A percentile compares a stretch with the other conserved stretches of the same genome.
Evolutionary conservation across 2,888 invertebrate genomes (phyloP).

Genomic region (Drosophila eohydei): DNA sequence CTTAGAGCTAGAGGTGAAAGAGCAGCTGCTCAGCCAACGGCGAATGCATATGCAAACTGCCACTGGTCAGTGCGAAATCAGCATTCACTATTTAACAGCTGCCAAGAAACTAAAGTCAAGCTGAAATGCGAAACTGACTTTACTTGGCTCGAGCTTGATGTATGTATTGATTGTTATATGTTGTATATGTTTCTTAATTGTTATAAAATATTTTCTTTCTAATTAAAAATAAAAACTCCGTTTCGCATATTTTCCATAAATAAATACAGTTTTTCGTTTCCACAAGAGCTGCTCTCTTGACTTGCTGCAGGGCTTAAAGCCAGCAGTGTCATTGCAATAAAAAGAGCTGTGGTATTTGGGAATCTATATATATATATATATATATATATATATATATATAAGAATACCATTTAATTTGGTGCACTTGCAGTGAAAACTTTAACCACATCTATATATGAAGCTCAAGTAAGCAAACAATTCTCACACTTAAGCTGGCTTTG

Average conservation of each 20-base stretch:
- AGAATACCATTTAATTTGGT: neutral
- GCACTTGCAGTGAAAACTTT: neutral
- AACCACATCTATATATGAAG: neutral
- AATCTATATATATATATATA: neutral
- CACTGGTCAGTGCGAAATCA: constrained; percentile 51
- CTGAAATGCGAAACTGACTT: neutral
- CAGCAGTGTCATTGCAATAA: neutral
- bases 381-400: neutral
- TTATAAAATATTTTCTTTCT: neutral
- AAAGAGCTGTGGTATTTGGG: neutral
- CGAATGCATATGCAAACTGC: constrained; percentile 29
- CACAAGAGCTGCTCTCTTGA: neutral
- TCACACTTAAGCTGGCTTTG: constrained; percentile 4
- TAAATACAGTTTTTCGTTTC: neutral
- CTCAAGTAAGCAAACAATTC: neutral
- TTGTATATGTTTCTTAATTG: neutral
- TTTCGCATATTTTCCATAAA: neutral
- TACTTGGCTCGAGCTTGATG: neutral
- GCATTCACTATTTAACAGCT: constrained; percentile 62
- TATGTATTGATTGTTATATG: neutral
- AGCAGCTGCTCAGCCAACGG: constrained; percentile 36
- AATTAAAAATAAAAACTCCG: neutral
- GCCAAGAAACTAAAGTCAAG: neutral
- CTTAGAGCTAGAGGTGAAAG: constrained; percentile 47
- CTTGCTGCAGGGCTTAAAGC: constrained; percentile 3